Base-by-base conservation (phyloP, 2,888 invertebrate species). In the Quadroppia sp. region DNA sequence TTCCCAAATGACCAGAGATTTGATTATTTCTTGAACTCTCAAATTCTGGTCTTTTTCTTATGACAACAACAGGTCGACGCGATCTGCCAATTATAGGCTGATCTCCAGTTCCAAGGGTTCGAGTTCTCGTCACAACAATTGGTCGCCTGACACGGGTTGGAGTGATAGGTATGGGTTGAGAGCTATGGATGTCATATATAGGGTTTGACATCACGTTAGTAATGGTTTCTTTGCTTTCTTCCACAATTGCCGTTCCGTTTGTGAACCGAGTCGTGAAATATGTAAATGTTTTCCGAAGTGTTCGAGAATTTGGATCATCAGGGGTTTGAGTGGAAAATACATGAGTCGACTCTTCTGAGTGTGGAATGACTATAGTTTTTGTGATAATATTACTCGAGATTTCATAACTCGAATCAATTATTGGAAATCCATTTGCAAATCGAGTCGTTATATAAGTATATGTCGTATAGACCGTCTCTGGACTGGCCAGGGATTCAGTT, bases 371-470 rank as follows among this genome's bases (percentile, higher is more conserved):
- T 72, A 74, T 67, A 20, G 61, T 75, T 75, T 75, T 72, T 11
- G 74, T 71, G 3, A 77, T 71, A 17, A 77, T 72, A 71, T 77
- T 76, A 23, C 76, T 76, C 6, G 77, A 74, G 3, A 76, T 77
- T 61, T 77, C 75, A 73, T 77, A 78, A 40, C 77, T 74, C 13
- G 78, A 76, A 17, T 75, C 76, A 15, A 78, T 74, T 40, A 77
- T 72, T 17, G 79, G 77, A 56, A 73, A 69, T n/a, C 76, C 76
- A n/a, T 76, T 77, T 23, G 75, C 72, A 69, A 70, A 77, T 48
- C 77, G 64, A 2, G 78, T 78, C 15, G 78, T 78, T 36, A 77
- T 76, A 71, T 77, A 77, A 23, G 78, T 78, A 50, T 74, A 77
- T 2, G 78, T 78, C 15, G 77, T 76, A 45, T 76, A 77, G 25